phyloP scores from a whole-genome alignment of 2,797 vertebrate species.

The Dromococcyx pavoninus region DNA sequence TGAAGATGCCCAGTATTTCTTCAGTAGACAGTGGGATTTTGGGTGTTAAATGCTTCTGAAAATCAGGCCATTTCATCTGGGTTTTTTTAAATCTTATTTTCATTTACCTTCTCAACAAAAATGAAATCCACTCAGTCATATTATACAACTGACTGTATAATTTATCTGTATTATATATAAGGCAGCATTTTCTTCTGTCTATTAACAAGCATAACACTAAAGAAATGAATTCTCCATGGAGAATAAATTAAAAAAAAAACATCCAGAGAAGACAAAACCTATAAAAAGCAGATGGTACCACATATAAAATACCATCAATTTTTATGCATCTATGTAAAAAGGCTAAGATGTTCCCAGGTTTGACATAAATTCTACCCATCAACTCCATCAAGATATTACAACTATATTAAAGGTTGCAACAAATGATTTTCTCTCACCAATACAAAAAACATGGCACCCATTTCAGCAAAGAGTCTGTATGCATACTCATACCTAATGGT shows the following conservation, averaged over 20 bases:
- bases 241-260: slow-evolving; percentile 43
- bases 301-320: slow-evolving; percentile 6
- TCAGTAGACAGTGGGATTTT: neutral
- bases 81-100: neutral
- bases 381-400: neutral
- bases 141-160: neutral
- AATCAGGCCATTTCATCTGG: neutral
- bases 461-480: neutral
- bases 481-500: neutral
- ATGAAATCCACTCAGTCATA: neutral
- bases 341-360: neutral
- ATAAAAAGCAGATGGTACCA: slow-evolving; percentile 33
- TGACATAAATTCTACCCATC: slow-evolving; percentile 8
- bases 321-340: slow-evolving; percentile 39
- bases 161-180: neutral
- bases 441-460: neutral
- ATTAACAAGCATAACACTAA: slow-evolving; percentile 20
- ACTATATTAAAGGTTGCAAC: neutral
- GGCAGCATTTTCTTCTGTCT: neutral
- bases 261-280: slow-evolving; percentile 11
- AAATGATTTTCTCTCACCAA: neutral
- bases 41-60: neutral
- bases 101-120: neutral
- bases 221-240: neutral
- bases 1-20: neutral